phyloP scores from a whole-genome alignment of 2,797 vertebrate species.

The Ctenosaura bakeri region DNA sequence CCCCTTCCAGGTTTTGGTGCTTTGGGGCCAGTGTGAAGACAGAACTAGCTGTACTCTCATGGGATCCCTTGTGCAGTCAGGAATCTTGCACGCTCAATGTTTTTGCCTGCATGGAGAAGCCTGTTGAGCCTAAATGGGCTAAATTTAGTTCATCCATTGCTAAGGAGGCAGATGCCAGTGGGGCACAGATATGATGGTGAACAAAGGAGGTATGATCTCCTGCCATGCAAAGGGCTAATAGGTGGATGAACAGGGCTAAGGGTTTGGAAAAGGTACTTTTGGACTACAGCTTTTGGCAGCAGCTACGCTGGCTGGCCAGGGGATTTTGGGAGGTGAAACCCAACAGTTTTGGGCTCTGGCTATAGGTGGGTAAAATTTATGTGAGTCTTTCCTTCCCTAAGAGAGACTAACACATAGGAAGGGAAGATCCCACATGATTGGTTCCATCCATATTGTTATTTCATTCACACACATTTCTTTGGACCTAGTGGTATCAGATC shows the following conservation, averaged over 20 bases:
- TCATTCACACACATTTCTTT: background rate
- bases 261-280: too few species aligned
- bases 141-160: background rate
- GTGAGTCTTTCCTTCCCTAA: background rate
- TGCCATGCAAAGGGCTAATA: too few species aligned
- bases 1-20: too few species aligned
- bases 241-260: too few species aligned
- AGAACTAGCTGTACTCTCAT: background rate
- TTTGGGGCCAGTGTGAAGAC: background rate
- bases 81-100: background rate
- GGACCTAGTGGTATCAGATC: background rate
- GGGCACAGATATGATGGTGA: too few species aligned
- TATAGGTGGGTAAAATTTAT: background rate
- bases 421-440: background rate
- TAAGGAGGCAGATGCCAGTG: too few species aligned
- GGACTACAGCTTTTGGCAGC: too few species aligned
- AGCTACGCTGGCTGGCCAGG: too few species aligned
- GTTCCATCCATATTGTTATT: background rate
- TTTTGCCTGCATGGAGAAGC: background rate
- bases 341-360: too few species aligned
- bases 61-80: background rate
- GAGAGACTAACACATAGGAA: background rate
- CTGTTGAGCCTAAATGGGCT: background rate
- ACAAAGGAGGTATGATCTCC: too few species aligned
- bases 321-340: too few species aligned